Conservation (phyloP, 2,888 invertebrate species). For the Heteromurus nitidus region DNA sequence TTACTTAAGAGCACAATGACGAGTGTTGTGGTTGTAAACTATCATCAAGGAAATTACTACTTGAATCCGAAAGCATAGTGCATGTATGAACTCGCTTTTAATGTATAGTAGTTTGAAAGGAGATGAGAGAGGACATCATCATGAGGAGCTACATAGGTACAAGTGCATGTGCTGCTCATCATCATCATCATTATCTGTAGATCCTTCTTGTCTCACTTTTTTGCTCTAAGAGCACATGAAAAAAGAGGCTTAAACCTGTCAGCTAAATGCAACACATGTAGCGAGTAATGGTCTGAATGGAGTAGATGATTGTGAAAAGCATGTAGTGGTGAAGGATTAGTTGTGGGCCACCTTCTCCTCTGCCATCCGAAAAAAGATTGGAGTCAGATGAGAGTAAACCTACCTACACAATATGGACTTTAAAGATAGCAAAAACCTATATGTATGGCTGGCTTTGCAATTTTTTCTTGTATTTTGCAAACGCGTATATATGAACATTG, state of each 20-base stretch:
- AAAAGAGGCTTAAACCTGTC: conserved; percentile 37
- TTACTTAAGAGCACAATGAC: neutral
- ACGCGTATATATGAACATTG: too few species aligned
- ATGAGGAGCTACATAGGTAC: neutral
- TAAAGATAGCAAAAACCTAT: too few species aligned
- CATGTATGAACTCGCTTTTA: neutral
- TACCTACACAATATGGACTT: too few species aligned
- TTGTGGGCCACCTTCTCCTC: conserved; percentile 22
- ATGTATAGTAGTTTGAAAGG: neutral
- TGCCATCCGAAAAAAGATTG: neutral
- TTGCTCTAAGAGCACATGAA: conserved; percentile 2
- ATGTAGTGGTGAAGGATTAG: conserved; percentile 40
- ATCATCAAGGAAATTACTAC: conserved; percentile 31
- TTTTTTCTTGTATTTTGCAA: too few species aligned
- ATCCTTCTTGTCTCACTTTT: conserved; percentile 10
- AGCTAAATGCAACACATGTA: conserved; percentile 21
- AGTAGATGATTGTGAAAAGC: conserved; percentile 25
- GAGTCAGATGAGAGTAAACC: too few species aligned
- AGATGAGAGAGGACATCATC: neutral
- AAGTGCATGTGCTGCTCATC: conserved; percentile 12
- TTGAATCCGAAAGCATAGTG: conserved; percentile 9
- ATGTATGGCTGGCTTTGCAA: too few species aligned
- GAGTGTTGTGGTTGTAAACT: conserved; percentile 3
- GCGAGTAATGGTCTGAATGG: conserved; percentile 34
- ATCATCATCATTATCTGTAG: conserved; percentile 30